Percentiles rank a stretch among this genome's conserved stretches.
These are phyloP conservation scores for Piaya cayana DNA, from an alignment of 2,113 vertebrate species.

Conservation along the genomic window DNA sequence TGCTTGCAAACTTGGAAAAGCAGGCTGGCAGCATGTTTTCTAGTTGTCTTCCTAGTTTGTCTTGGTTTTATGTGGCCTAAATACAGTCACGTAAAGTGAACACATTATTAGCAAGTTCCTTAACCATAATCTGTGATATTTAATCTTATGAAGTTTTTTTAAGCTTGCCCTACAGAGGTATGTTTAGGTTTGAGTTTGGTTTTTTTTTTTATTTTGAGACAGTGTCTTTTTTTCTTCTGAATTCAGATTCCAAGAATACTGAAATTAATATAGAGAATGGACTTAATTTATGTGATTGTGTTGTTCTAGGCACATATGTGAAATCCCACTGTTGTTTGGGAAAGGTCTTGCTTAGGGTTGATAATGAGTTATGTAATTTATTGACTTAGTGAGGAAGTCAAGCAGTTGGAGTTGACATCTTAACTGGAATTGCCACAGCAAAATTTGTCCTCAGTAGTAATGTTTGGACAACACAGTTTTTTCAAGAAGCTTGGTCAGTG, in stretches of 20 bases:
- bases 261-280: neutral
- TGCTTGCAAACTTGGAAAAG: neutral
- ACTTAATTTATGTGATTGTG: neutral
- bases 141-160: neutral
- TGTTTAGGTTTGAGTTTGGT: neutral
- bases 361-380: neutral
- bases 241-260: neutral
- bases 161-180: neutral
- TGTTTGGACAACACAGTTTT: neutral
- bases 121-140: neutral
- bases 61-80: neutral
- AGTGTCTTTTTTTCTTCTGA: neutral
- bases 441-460: neutral
- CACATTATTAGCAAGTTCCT: neutral
- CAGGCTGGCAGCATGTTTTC: neutral
- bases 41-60: neutral
- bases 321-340: neutral
- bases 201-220: neutral
- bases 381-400: neutral
- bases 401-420: neutral
- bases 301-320: neutral
- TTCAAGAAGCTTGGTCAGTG: neutral
- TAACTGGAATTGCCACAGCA: neutral
- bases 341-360: neutral
- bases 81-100: neutral